Conservation (phyloP, 2,113 vertebrate genomes). For the Peromyscus polionotus region DNA sequence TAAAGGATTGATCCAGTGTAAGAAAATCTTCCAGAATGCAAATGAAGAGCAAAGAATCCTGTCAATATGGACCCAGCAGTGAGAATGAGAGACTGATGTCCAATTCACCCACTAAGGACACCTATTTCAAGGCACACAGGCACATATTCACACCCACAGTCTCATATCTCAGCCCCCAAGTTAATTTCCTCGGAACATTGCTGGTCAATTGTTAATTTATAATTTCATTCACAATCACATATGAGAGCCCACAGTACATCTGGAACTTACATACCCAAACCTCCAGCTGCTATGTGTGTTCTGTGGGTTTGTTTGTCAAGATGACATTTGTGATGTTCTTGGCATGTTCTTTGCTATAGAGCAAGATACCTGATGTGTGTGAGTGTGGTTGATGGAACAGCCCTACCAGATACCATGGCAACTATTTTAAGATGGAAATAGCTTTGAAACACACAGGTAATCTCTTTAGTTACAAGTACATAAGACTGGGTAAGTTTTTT, state of each 20-base stretch:
- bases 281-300: neutral
- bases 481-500: neutral
- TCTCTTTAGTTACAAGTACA: neutral
- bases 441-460: neutral
- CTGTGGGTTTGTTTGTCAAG: neutral
- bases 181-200: neutral
- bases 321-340: neutral
- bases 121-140: neutral
- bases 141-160: neutral
- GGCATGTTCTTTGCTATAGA: neutral
- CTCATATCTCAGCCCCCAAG: neutral
- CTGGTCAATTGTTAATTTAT: neutral
- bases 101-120: neutral
- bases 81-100: neutral
- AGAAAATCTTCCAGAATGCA: slow-evolving; percentile 1
- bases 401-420: neutral
- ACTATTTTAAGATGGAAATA: slow-evolving; percentile 15
- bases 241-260: neutral
- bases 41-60: neutral
- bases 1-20: neutral
- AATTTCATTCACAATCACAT: neutral
- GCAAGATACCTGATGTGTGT: neutral
- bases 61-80: neutral
- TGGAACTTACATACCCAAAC: neutral
- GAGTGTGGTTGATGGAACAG: neutral